A percentile compares a stretch with the other conserved stretches of the same genome.
Conservation (phyloP, 2,113 vertebrate species). For the Grammomys surdaster region DNA sequence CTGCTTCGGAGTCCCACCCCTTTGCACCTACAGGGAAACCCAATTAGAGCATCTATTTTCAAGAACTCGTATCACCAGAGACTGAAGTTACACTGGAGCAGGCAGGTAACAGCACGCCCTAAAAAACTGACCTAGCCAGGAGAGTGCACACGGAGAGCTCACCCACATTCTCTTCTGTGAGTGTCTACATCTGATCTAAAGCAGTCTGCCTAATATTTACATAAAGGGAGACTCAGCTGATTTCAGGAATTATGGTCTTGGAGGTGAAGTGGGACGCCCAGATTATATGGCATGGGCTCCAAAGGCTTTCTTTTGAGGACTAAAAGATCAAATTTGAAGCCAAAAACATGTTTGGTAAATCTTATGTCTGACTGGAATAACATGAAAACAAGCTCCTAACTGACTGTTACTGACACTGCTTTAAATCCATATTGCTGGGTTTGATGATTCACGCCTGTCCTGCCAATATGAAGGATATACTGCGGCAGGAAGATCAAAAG, state of each 20-base stretch:
- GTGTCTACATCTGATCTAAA: background rate
- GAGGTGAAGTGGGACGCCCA: background rate
- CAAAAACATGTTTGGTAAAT: background rate
- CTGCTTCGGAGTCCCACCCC: constrained; percentile 3
- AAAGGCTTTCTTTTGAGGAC: background rate
- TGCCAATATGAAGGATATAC: background rate
- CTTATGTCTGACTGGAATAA: background rate
- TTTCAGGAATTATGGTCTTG: background rate
- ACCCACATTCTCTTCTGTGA: background rate
- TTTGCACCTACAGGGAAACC: constrained; percentile 58
- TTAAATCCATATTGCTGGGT: background rate
- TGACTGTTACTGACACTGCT: background rate
- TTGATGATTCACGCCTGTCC: too few species aligned
- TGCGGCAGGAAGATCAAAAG: background rate
- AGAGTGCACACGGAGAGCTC: background rate
- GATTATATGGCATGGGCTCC: background rate
- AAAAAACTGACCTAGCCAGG: constrained; percentile 67
- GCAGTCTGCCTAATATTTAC: background rate
- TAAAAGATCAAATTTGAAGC: background rate
- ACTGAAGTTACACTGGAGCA: constrained; percentile 15
- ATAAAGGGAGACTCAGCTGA: background rate
- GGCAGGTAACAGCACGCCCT: constrained; percentile 19
- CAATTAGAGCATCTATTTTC: constrained; percentile 74
- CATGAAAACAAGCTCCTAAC: background rate
- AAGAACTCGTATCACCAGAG: constrained; percentile 61